Evolutionary conservation across 64 coral and sea anemone genomes (phyloP).

Genomic region (Montipora foliosa): DNA sequence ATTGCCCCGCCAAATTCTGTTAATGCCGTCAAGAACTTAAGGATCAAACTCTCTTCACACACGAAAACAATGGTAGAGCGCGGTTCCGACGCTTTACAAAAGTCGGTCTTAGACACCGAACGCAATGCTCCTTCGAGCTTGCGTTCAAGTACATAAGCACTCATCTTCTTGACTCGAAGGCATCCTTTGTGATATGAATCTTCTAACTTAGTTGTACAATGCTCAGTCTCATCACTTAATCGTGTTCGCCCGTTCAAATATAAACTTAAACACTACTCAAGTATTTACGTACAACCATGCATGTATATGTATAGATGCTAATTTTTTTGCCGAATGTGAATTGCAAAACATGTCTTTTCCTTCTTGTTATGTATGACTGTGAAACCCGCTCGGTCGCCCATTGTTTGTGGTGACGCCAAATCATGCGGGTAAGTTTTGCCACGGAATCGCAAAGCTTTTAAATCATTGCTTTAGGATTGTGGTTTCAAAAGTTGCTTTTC

Average conservation of each 20-base stretch:
- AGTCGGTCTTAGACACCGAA: background rate
- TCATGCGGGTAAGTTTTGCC: constrained; percentile 15
- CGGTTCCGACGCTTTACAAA: background rate
- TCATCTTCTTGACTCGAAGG: background rate
- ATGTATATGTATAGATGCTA: constrained; percentile 92
- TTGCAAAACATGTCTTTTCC: constrained; percentile 73
- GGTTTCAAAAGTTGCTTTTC: background rate
- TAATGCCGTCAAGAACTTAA: background rate
- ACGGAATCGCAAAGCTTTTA: background rate
- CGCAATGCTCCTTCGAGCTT: background rate
- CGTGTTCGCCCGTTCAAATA: constrained; percentile 38
- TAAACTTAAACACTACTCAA: constrained; percentile 78
- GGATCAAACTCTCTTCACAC: background rate
- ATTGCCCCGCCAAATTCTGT: background rate
- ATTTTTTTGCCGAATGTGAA: constrained; percentile 68
- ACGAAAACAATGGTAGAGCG: background rate
- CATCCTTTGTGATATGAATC: background rate
- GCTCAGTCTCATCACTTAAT: background rate
- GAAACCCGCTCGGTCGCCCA: constrained; percentile 25
- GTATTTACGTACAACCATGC: constrained; percentile 73
- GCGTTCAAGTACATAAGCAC: background rate
- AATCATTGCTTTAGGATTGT: constrained; percentile 16
- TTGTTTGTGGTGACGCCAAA: constrained; percentile 35
- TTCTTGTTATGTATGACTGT: constrained; percentile 69
- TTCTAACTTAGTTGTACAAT: background rate